Conservation (phyloP, 2,113 vertebrate species). For the Alethe diademata region DNA sequence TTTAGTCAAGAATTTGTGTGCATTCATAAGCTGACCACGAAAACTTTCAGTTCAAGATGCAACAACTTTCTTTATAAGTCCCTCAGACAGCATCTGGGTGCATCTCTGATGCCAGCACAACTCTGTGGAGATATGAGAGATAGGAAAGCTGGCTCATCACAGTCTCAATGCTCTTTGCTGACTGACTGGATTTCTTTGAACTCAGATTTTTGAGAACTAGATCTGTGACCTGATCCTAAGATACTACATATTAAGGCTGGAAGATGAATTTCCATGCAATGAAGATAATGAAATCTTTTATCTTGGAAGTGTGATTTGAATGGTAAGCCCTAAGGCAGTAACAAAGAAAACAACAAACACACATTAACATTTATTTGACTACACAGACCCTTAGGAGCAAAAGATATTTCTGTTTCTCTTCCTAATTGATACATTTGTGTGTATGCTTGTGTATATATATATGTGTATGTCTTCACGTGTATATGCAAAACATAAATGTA, state of each 20-base stretch:
- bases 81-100: neutral
- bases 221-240: neutral
- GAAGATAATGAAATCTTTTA: neutral
- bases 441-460: no score
- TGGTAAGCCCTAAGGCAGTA: neutral
- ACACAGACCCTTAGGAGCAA: neutral
- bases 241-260: neutral
- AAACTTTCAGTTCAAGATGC: neutral
- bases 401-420: neutral
- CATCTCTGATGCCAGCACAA: neutral
- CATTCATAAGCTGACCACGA: neutral
- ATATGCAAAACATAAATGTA: neutral
- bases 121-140: rapidly evolving
- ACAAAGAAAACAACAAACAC: neutral
- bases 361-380: neutral
- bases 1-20: neutral
- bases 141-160: neutral
- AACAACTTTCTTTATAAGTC: neutral
- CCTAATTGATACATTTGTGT: neutral
- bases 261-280: neutral
- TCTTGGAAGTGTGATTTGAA: neutral
- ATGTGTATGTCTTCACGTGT: no score
- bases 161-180: neutral
- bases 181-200: neutral
- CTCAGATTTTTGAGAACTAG: neutral